phyloP scores from a whole-genome alignment of 1,140 invertebrate species.

The Drosophila lini region DNA sequence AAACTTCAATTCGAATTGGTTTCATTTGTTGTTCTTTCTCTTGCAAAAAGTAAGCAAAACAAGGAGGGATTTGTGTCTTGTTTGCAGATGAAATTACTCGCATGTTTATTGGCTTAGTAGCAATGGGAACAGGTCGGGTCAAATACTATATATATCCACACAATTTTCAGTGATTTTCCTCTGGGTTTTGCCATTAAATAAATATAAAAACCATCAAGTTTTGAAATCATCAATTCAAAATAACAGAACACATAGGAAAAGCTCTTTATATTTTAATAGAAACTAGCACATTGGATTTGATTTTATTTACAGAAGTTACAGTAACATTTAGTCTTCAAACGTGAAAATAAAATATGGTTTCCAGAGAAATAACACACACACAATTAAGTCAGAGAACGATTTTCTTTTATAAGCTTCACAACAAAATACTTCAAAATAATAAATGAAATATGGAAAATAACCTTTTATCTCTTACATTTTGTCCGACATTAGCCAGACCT shows the following conservation, averaged over 20 bases:
- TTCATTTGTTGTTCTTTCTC: constrained; percentile 48
- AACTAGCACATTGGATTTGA: background rate
- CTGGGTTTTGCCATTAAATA: background rate
- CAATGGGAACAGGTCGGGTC: background rate
- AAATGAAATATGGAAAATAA: background rate
- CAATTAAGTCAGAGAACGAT: too few relatives aligned
- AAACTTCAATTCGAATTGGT: constrained; percentile 42
- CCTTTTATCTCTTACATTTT: background rate
- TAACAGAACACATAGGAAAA: background rate
- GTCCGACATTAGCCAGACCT: background rate
- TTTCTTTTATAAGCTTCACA: too few relatives aligned
- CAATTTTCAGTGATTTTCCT: background rate
- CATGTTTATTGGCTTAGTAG: constrained; percentile 44
- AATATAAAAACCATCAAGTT: background rate
- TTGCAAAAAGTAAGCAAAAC: constrained; percentile 45
- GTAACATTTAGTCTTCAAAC: background rate
- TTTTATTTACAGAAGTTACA: background rate
- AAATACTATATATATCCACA: background rate
- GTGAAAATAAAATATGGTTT: background rate
- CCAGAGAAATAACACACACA: background rate
- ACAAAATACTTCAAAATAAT: too few relatives aligned
- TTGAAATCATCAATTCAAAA: background rate
- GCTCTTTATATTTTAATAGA: background rate
- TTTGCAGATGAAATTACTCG: constrained; percentile 70
- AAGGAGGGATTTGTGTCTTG: constrained; percentile 41